phyloP scores from a whole-genome alignment of 1,140 invertebrate genomes.

The Melitaea cinxia region DNA sequence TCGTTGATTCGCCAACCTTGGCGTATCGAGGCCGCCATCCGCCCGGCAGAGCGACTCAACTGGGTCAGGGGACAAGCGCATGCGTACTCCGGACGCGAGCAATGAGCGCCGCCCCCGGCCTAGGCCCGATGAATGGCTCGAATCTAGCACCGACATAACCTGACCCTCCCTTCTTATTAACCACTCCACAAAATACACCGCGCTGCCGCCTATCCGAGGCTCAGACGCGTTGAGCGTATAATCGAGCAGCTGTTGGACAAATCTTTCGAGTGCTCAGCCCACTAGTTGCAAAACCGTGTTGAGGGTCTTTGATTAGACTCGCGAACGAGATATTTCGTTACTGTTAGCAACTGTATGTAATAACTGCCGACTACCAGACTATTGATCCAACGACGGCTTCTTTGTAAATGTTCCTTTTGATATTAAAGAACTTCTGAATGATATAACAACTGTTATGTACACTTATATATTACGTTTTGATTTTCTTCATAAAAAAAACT shows the following conservation, averaged over 20 bases:
- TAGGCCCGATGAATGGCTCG: slow-evolving; percentile 63
- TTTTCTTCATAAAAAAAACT: too few relatives aligned
- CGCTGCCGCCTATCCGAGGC: slow-evolving; percentile 41
- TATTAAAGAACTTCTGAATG: slow-evolving; percentile 1
- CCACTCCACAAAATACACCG: slow-evolving; percentile 6
- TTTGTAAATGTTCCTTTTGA: slow-evolving; percentile 22
- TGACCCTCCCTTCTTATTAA: slow-evolving; percentile 59
- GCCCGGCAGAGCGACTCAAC: slow-evolving; percentile 56
- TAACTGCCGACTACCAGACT: slow-evolving; percentile 31
- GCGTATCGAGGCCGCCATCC: slow-evolving; percentile 64
- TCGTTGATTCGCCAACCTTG: slow-evolving; percentile 75
- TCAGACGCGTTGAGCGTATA: slow-evolving; percentile 47
- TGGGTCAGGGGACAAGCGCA: slow-evolving; percentile 72
- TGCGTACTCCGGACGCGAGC: slow-evolving; percentile 70
- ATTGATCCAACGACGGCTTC: slow-evolving; percentile 29
- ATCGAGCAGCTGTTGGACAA: slow-evolving; percentile 65
- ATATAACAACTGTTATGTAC: not conserved
- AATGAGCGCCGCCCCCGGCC: slow-evolving; percentile 74
- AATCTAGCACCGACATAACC: slow-evolving; percentile 57
- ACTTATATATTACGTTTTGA: not conserved
- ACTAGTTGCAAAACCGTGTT: slow-evolving; percentile 70
- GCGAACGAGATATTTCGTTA: slow-evolving; percentile 49
- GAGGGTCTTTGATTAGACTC: slow-evolving; percentile 60
- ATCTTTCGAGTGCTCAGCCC: slow-evolving; percentile 66
- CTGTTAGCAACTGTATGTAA: slow-evolving; percentile 37